These are phyloP conservation scores for Brachyalestes nurse DNA, from an alignment of 2,797 vertebrate genomes.

Conservation along the genomic window DNA sequence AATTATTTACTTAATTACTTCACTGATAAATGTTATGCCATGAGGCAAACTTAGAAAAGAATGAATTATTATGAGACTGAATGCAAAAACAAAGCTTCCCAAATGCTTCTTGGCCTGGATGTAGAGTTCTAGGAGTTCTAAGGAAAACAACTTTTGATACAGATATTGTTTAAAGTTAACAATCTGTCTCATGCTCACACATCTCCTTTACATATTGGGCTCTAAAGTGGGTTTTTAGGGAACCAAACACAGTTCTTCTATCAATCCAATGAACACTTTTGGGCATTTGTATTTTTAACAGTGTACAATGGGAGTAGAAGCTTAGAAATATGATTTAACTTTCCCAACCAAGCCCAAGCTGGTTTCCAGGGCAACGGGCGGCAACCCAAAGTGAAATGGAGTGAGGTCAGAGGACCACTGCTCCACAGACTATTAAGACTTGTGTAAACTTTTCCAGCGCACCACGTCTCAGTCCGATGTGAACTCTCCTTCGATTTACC, in stretches of 20 bases:
- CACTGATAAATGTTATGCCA: too few relatives aligned
- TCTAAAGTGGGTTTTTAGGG: background rate
- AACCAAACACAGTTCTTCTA: constrained; percentile 24
- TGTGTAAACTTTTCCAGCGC: constrained; percentile 42
- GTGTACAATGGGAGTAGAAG: constrained; percentile 50
- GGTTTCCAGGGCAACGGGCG: constrained; percentile 61
- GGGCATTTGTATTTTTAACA: constrained; percentile 2
- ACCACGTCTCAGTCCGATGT: constrained; percentile 17
- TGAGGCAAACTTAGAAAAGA: too few relatives aligned
- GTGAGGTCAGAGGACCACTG: constrained; percentile 69
- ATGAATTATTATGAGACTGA: background rate
- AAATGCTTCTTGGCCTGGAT: background rate
- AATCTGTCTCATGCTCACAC: background rate
- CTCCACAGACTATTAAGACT: constrained; percentile 55
- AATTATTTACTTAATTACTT: too few relatives aligned
- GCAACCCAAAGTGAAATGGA: constrained; percentile 66
- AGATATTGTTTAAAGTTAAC: background rate
- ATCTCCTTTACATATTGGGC: background rate
- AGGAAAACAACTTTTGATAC: too few relatives aligned
- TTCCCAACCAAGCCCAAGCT: constrained; percentile 53
- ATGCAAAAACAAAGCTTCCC: background rate
- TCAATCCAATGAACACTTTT: background rate
- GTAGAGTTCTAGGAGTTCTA: too few relatives aligned
- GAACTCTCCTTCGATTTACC: constrained; percentile 42
- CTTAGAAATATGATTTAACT: constrained; percentile 55